Evolutionary conservation across 1,140 invertebrate genomes (phyloP), one percentile per base, ranked within the genome.

Genomic region (Drosophila tani): DNA sequence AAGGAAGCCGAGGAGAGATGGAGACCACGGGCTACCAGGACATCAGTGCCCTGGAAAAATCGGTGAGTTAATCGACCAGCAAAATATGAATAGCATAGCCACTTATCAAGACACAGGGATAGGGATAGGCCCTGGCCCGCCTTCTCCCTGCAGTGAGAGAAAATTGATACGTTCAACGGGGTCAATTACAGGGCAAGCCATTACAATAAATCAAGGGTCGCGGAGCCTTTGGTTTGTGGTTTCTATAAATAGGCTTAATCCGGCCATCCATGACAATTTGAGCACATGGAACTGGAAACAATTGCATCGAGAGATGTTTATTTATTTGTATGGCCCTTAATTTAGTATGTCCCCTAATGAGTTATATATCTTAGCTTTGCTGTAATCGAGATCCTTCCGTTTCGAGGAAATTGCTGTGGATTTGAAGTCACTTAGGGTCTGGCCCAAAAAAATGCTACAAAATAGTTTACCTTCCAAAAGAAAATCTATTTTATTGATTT

Each of bases 11-110:
- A 41, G 62, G 35, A 45, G 66, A 76, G 35, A 87, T 82, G 76
- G 80, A 73, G 45, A 70, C 76, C 55, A 79, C 86, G 56, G 50
- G 81, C 38, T 92, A 92, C 74, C 91, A 92, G 73, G 79, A 92
- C 75, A 86, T 92, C 17, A 88, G 67, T 51, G 91, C 91, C 5
- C 71, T 92, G 79, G 91, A 92, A 82, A 92, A 92, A 88, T 92
- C 91, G 71, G 91, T 92, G 85, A 81, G 81, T 78, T 46, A 55
- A 55, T 70, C 40, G 67, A 68, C 64, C 67, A 65, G 59, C 17
- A 29, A 49, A 49, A 65, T 49, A 64, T 49, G 40, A 70, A 68
- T 56, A n/a, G n/a, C 53, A 3, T 32, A 35, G 32, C 32, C 64
- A 67, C 67, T 70, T 68, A 40, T 38, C 29, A 53, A 15, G 38